A percentile compares a stretch with the other conserved stretches of the same genome.
Conservation (phyloP, 2,113 vertebrate genomes). For the Bubo scandiacus region DNA sequence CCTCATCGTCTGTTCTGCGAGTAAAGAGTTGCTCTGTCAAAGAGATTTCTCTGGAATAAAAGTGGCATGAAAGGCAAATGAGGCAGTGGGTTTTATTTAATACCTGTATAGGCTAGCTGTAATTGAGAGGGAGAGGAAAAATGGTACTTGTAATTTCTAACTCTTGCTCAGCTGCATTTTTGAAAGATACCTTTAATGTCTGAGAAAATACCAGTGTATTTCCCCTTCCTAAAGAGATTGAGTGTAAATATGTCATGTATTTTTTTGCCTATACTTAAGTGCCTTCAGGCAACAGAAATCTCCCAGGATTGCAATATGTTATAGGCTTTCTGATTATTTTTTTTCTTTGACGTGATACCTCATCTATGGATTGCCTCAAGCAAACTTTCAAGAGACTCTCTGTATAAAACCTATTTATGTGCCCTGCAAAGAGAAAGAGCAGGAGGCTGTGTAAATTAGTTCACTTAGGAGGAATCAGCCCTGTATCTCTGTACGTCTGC, state of each 20-base stretch:
- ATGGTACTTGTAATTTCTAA: neutral
- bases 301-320: neutral
- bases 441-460: neutral
- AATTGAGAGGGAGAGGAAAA: conserved; percentile 3
- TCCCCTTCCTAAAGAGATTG: neutral
- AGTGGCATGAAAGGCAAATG: neutral
- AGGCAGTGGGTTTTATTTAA: neutral
- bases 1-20: neutral
- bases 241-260: neutral
- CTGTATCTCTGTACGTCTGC: neutral
- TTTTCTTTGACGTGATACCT: neutral
- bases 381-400: neutral
- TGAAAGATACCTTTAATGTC: neutral
- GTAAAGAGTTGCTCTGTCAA: neutral
- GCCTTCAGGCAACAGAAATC: neutral
- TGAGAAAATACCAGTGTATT: neutral
- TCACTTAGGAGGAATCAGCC: neutral
- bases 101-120: neutral
- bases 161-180: neutral
- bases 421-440: neutral
- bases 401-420: neutral
- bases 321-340: neutral
- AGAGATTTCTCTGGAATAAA: neutral
- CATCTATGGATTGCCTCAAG: neutral
- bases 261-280: neutral